phyloP scores from a whole-genome alignment of 2,797 vertebrate species.

The Crenichthys baileyi region DNA sequence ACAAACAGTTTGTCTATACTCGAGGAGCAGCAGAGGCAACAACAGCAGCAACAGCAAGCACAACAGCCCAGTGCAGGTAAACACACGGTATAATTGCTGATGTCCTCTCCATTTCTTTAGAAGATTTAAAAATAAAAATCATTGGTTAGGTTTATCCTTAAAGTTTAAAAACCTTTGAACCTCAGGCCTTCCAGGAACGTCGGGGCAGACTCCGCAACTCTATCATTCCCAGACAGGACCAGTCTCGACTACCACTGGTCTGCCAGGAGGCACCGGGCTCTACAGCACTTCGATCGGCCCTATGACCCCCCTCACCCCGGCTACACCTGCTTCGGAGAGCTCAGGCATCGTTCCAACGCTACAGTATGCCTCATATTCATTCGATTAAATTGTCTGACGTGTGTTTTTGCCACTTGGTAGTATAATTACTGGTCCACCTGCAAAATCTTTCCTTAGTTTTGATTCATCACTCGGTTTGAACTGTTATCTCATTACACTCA shows the following conservation, averaged over 20 bases:
- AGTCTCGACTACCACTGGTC: slow-evolving; percentile 88
- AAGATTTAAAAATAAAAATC: not conserved
- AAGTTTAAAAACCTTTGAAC: not conserved
- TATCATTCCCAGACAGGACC: slow-evolving; percentile 92
- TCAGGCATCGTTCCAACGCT: slow-evolving; percentile 97
- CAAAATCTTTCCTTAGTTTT: not conserved
- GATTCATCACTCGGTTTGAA: not conserved
- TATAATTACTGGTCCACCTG: not conserved
- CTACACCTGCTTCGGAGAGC: slow-evolving; percentile 95
- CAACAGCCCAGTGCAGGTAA: slow-evolving; percentile 83
- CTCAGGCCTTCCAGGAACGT: slow-evolving; percentile 81
- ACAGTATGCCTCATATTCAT: slow-evolving; percentile 85
- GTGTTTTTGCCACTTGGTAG: not conserved
- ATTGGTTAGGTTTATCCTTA: not conserved
- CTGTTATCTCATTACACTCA: not conserved
- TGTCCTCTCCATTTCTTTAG: not conserved
- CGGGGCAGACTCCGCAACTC: slow-evolving; percentile 93
- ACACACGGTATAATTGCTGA: not conserved
- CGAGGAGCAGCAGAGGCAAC: slow-evolving; percentile 95
- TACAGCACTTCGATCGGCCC: slow-evolving; percentile 90
- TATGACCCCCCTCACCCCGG: slow-evolving; percentile 96
- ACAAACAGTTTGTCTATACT: slow-evolving; percentile 93
- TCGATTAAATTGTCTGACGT: not conserved
- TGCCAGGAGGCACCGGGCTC: slow-evolving; percentile 93
- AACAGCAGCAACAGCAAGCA: slow-evolving; percentile 75